Percentiles rank a stretch among this genome's conserved stretches.
Conservation (phyloP, 2,113 vertebrate genomes). For the Rhinolophus sinicus region DNA sequence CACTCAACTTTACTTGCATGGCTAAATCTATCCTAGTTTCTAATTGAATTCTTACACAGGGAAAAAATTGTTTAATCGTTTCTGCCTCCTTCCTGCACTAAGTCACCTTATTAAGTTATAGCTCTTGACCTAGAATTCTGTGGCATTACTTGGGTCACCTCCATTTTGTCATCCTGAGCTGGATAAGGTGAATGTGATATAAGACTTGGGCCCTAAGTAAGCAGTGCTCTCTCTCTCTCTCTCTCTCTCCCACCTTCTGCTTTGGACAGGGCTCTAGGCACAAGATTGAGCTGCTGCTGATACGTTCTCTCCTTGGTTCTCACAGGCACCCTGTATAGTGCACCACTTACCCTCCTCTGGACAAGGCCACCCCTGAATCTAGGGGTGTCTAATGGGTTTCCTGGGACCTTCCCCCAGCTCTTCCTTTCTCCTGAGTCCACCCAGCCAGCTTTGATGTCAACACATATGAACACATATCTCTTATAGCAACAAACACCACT, state of each 20-base stretch:
- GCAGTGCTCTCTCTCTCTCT: fast-evolving
- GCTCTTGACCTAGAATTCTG: not conserved
- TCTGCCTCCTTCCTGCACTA: not conserved
- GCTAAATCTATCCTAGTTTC: not conserved
- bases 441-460: not conserved
- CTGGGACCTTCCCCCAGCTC: too few relatives aligned
- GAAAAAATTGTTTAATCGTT: not conserved
- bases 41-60: not conserved
- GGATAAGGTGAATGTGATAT: not conserved
- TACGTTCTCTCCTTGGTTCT: not conserved
- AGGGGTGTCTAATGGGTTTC: not conserved
- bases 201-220: not conserved
- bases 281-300: not conserved
- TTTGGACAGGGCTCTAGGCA: not conserved
- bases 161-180: not conserved
- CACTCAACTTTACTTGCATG: not conserved
- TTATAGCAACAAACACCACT: not conserved
- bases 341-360: not conserved
- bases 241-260: fast-evolving
- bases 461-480: not conserved
- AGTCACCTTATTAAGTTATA: not conserved
- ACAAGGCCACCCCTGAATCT: not conserved
- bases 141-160: not conserved
- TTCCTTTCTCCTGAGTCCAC: not conserved
- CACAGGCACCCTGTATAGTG: not conserved